Evolutionary conservation across 2,888 invertebrate species (phyloP).

Genomic region (Nebria brevicollis): DNA sequence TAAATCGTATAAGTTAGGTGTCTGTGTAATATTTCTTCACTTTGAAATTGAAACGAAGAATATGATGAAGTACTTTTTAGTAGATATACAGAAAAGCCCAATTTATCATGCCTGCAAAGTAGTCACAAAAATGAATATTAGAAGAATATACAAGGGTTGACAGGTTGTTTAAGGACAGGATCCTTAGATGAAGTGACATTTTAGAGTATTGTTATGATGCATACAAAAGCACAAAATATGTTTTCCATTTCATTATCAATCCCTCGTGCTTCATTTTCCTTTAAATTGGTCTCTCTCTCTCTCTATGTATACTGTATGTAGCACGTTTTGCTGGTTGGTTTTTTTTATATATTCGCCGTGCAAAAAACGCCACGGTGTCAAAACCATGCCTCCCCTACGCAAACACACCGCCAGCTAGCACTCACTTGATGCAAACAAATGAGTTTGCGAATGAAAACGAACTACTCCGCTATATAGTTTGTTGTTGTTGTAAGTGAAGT

Average conservation of each 20-base stretch:
- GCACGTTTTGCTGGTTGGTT: neutral
- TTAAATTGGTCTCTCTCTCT: neutral
- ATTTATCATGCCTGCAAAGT: neutral
- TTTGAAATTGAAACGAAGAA: neutral
- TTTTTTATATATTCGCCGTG: neutral
- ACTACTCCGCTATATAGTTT: neutral
- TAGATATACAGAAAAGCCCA: neutral
- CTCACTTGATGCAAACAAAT: neutral
- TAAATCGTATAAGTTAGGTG: too few relatives aligned
- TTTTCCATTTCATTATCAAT: neutral
- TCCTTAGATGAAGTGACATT: neutral
- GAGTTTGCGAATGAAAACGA: neutral
- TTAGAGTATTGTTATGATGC: neutral
- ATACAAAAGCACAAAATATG: neutral
- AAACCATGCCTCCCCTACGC: neutral
- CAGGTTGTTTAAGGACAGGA: neutral
- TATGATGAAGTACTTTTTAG: neutral
- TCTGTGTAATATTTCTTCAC: too few relatives aligned
- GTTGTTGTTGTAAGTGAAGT: neutral
- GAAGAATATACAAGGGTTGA: neutral
- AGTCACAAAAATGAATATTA: neutral
- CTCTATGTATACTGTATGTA: neutral
- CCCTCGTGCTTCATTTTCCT: neutral
- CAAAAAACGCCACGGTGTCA: neutral
- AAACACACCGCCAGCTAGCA: neutral